Evolutionary conservation across 2,888 invertebrate genomes (phyloP), one percentile per base, ranked within the genome.

Genomic region (Listrodromus nycthemerus): DNA sequence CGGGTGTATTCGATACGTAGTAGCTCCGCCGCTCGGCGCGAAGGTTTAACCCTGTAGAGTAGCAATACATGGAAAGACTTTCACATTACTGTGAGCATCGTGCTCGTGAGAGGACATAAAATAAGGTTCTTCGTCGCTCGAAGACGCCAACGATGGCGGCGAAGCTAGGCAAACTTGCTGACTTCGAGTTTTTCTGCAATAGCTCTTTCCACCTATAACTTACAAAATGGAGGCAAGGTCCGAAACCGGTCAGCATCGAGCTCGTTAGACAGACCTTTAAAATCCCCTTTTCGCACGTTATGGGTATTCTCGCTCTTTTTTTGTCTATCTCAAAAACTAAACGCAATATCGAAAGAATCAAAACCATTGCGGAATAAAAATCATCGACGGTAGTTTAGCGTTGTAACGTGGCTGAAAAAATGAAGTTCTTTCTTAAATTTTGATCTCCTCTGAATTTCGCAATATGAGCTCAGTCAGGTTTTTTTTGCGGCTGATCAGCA

Each of bases 71-170:
- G 61, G 71, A 77, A 71, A 58, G 37, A 30, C 75, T 50, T 48
- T 66, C 48, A 61, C 74, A 30, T 63, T 75, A 63, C 50, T 50
- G 61, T 27, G 66, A 58, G 48, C 52, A 33, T 50, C 63, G 70
- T 77, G 41, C 74, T 80, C 77, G 73, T 58, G 78, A 73, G 48
- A 70, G 75, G 65, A 77, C 83, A 83, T 85, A 82, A 85, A 85
- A 83, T 75, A 21, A 27, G 55, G 79, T 80, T 74, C 67, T 52
- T 52, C 66, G 52, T 52, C 65, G 69, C 76, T 61, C 61, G 27
- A 33, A 48, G 41, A 55, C 10, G 50, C 24, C 65, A 16, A n/a
- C 21, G 65, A 66, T 16, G 50, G 41, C 52, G 71, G 52, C 69
- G 27, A 50, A 45, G 66, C 63, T 37, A 52, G 58, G 63, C 67